A percentile compares a stretch with the other conserved stretches of the same genome.
Conservation (phyloP, 1,140 invertebrate genomes). For the Aricia agestis region DNA sequence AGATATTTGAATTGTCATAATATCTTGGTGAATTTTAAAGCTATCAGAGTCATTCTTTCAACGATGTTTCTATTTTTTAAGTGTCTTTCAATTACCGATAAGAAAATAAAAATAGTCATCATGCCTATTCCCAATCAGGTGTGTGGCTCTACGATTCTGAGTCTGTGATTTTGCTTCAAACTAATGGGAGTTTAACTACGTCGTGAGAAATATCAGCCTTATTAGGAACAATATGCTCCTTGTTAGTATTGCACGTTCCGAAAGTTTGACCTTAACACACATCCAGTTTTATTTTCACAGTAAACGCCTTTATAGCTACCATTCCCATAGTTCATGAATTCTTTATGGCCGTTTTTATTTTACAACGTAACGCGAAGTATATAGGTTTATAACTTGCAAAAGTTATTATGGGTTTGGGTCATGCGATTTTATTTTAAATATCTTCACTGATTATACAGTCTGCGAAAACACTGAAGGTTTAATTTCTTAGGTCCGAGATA, state of each 20-base stretch:
- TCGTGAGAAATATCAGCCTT: background rate
- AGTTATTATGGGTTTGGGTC: background rate
- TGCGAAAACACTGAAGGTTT: background rate
- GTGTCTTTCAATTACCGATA: too few species aligned
- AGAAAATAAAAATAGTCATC: too few species aligned
- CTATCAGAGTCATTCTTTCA: too few species aligned
- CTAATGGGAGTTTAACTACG: background rate
- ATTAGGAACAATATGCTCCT: background rate
- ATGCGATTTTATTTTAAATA: background rate
- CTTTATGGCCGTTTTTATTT: background rate
- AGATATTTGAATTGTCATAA: too few species aligned
- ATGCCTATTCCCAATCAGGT: too few species aligned
- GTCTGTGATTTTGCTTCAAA: background rate
- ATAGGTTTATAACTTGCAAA: constrained; percentile 1
- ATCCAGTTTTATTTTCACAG: background rate
- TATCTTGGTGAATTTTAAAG: too few species aligned
- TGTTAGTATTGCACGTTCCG: background rate
- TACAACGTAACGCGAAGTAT: background rate
- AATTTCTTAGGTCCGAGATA: too few species aligned
- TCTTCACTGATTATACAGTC: background rate
- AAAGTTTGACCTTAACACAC: constrained; percentile 1
- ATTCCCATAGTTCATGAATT: background rate
- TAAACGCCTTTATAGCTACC: background rate
- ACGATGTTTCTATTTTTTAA: too few species aligned
- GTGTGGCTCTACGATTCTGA: background rate